A percentile compares a stretch with the other conserved stretches of the same genome.
phyloP scores from a whole-genome alignment of 2,888 invertebrate genomes.

The Axea sp. region DNA sequence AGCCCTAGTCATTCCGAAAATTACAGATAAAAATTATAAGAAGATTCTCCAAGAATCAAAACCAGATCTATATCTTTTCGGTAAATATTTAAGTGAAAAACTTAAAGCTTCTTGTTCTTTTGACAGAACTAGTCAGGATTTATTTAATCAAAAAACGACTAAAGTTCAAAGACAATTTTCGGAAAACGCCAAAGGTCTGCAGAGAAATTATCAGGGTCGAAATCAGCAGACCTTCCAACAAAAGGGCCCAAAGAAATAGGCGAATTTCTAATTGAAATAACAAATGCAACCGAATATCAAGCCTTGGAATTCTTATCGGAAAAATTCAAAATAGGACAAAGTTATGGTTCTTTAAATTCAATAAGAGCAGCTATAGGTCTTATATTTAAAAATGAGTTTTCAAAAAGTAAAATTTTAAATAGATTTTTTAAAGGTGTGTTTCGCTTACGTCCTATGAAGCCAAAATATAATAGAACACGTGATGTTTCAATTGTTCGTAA shows the following conservation, averaged over 20 bases:
- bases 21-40: slow-evolving; percentile 19
- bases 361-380: slow-evolving; percentile 36
- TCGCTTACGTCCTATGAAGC: slow-evolving; percentile 13
- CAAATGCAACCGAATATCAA: no score
- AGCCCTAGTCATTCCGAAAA: slow-evolving; percentile 24
- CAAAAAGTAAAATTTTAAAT: not conserved
- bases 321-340: slow-evolving; percentile 1
- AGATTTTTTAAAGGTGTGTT: slow-evolving; percentile 42
- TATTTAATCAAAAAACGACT: no score
- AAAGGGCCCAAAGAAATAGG: no score
- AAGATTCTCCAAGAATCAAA: slow-evolving; percentile 22
- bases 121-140: no score
- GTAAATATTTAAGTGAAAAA: slow-evolving; percentile 18
- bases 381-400: not conserved
- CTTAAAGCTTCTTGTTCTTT: slow-evolving; percentile 7
- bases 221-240: no score
- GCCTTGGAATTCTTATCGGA: slow-evolving; percentile 15
- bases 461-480: slow-evolving; percentile 42
- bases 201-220: no score
- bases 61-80: slow-evolving; percentile 32
- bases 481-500: slow-evolving; percentile 11
- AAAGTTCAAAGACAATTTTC: no score
- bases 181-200: no score
- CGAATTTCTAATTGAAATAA: no score
- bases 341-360: slow-evolving; percentile 30